Base-by-base conservation (phyloP, 1,140 invertebrate genomes). In the Acromyrmex heyeri region DNA sequence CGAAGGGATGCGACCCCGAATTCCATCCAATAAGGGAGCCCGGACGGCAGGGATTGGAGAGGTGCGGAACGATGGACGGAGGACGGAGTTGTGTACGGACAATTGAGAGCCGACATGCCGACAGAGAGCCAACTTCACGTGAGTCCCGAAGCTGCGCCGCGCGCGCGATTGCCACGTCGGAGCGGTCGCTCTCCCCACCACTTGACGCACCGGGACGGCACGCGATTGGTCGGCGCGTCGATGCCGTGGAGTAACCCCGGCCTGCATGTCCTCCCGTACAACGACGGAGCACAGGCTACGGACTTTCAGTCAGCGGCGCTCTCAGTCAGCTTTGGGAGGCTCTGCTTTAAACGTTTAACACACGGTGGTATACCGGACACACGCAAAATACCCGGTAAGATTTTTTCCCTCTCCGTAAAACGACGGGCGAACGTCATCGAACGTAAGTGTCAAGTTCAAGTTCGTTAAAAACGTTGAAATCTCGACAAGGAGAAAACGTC, bases 321-420 rank as follows among this genome's bases (percentile, higher is more conserved):
- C 69, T 89, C 90, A 94, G 94, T 94, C 88, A 90, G 92, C 89
- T 93, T 88, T 92, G 92, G 93, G 92, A 91, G 91, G 92, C 87
- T 90, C 86, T 90, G 88, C 91, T 83, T 70, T 44, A 69, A 91
- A 70, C 77, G 77, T 88, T 77, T 34, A 34, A 69, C 70, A 67
- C 83, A 69, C 62, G 75, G 34, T 86, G 86, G 69, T 44, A 69
- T 83, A 86, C 50, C 73, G 82, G 50, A 53, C 69, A 27, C 70
- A 88, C 86, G 79, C 48, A 87, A 65, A 44, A 24, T 14, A 6
- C 75, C 69, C 87, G 65, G n/a, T 61, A 61, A 85, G 55, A 62
- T 12, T 67, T 12, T 85, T 69, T 69, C 24, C 38, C 72, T 89
- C 82, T 87, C 57, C 62, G 76, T 34, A 27, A 44, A 44, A 55